A percentile compares a stretch with the other conserved stretches of the same genome.
Evolutionary conservation across 1,140 invertebrate species (phyloP).

Genomic region (Muscidifurax raptorellus): DNA sequence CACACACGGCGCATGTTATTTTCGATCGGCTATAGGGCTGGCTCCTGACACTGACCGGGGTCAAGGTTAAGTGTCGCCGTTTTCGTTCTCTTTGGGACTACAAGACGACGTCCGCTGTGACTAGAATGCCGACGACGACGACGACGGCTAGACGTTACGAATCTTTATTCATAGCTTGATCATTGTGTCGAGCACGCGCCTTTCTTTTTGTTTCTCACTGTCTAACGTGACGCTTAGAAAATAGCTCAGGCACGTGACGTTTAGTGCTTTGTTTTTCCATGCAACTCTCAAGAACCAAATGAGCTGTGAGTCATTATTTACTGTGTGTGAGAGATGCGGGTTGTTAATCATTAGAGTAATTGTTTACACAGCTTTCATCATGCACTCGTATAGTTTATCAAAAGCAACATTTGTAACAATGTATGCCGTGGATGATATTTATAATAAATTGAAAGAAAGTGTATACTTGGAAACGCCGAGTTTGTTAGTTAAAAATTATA

Average conservation of each 20-base stretch:
- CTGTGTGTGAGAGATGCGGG: not conserved
- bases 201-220: not conserved
- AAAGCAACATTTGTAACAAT: not conserved
- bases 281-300: not conserved
- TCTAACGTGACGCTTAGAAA: not conserved
- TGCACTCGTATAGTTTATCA: not conserved
- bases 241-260: not conserved
- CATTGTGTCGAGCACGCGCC: not conserved
- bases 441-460: too few relatives aligned
- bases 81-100: not conserved
- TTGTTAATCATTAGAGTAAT: not conserved
- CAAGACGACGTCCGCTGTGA: slow-evolving; percentile 1
- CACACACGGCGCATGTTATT: not conserved
- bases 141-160: not conserved
- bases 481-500: too few relatives aligned
- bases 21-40: slow-evolving; percentile 1
- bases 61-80: slow-evolving; percentile 18
- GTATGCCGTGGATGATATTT: too few relatives aligned
- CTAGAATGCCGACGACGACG: not conserved
- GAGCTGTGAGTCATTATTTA: slow-evolving; percentile 1
- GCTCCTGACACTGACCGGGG: not conserved
- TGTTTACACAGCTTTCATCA: not conserved
- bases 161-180: slow-evolving; percentile 34
- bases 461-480: too few relatives aligned
- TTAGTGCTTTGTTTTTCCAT: not conserved